Evolutionary conservation across 1,140 invertebrate genomes (phyloP).

Genomic region (Cydia amplana): DNA sequence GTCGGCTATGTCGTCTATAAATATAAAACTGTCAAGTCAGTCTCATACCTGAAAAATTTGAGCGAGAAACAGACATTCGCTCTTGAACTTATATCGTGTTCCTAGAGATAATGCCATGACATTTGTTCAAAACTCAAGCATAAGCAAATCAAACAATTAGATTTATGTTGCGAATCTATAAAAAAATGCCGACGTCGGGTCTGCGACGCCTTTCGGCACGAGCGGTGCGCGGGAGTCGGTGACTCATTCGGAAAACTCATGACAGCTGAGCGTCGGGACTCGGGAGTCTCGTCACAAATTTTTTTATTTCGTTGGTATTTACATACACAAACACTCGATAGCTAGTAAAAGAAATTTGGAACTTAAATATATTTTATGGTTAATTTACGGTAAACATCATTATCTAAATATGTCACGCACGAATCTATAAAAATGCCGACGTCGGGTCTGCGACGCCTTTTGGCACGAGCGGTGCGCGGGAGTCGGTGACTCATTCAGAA

Average conservation of each 20-base stretch:
- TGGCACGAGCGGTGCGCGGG: neutral
- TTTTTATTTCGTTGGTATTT: neutral
- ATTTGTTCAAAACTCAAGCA: no score
- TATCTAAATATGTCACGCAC: neutral
- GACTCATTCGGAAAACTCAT: conserved; percentile 18
- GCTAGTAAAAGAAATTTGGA: neutral
- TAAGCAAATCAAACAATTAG: no score
- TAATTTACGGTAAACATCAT: no score
- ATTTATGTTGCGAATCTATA: neutral
- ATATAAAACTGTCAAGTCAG: no score
- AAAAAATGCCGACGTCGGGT: neutral
- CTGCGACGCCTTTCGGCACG: neutral
- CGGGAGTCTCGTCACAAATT: neutral
- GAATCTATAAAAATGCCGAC: neutral
- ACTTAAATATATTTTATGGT: neutral
- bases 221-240: neutral
- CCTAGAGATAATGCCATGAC: no score
- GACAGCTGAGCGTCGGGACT: neutral
- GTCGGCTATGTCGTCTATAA: no score
- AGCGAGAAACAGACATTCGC: no score
- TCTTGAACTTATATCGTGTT: no score
- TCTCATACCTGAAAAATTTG: no score
- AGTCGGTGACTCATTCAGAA: neutral
- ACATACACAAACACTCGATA: neutral
- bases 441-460: neutral